These are phyloP conservation scores for Scaptomyza hsui DNA, from an alignment of 1,140 invertebrate genomes.

Conservation along the genomic window DNA sequence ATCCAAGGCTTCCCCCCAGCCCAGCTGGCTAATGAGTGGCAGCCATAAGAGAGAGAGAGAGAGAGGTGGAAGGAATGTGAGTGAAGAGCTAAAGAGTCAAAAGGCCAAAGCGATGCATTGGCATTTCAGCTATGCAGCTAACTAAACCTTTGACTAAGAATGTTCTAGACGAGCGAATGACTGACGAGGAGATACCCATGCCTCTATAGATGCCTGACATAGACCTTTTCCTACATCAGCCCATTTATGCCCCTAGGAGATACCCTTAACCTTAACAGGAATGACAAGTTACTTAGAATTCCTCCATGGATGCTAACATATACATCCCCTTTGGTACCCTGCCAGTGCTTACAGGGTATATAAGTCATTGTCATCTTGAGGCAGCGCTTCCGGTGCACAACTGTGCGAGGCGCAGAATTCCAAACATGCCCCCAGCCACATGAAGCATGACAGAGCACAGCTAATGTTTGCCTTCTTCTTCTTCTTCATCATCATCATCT, in stretches of 20 bases:
- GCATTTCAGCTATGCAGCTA: conserved; percentile 37
- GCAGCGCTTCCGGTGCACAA: conserved; percentile 59
- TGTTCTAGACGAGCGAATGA: not conserved
- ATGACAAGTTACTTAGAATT: too few species aligned
- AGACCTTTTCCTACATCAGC: too few species aligned
- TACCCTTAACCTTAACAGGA: too few species aligned
- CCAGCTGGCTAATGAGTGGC: conserved; percentile 6
- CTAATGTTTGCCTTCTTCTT: not conserved
- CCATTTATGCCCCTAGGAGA: too few species aligned
- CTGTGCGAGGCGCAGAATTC: conserved; percentile 47
- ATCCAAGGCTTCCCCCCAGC: conserved; percentile 42
- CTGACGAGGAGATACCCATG: not conserved
- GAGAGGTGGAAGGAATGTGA: not conserved
- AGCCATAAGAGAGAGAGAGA: not conserved
- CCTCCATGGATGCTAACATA: too few species aligned
- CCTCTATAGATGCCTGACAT: too few species aligned
- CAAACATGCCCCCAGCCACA: conserved; percentile 57
- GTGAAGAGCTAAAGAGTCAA: conserved; percentile 1
- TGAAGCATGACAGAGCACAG: conserved; percentile 56
- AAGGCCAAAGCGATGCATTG: conserved; percentile 29
- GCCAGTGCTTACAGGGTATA: conserved; percentile 5
- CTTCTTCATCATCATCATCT: not conserved
- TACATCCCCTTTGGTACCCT: not conserved
- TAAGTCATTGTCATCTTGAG: conserved; percentile 58
- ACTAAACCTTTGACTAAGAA: conserved; percentile 9